Conservation (phyloP, 2,888 invertebrate genomes). For the Microplitis deprimator region DNA sequence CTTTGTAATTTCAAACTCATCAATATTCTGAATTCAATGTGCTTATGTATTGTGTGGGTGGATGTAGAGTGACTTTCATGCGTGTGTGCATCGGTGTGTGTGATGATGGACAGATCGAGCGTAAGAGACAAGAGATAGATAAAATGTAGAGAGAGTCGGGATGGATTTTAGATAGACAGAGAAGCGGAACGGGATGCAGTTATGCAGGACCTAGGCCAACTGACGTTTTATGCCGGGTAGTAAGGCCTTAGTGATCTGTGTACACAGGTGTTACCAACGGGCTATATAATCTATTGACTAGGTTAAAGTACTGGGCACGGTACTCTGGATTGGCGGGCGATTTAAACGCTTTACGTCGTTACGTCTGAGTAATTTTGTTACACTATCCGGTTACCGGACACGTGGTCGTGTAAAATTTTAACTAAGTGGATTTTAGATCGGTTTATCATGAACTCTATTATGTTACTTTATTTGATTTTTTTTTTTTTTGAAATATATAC, state of each 20-base stretch:
- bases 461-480: background rate
- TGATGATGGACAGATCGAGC: background rate
- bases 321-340: background rate
- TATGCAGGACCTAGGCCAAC: background rate
- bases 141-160: background rate
- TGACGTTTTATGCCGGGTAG: background rate
- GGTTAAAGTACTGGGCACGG: background rate
- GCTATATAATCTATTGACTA: background rate
- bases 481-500: too few relatives aligned
- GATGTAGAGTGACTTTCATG: background rate
- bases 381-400: background rate
- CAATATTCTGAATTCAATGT: constrained; percentile 41
- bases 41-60: constrained; percentile 30
- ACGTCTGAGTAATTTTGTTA: background rate
- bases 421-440: background rate
- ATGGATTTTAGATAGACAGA: background rate
- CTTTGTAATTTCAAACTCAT: constrained; percentile 46
- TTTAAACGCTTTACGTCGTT: constrained; percentile 1
- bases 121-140: background rate
- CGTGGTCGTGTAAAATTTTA: background rate
- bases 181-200: background rate
- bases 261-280: constrained; percentile 1
- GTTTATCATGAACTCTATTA: background rate
- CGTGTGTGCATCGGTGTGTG: background rate
- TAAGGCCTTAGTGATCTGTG: background rate